A percentile compares a stretch with the other conserved stretches of the same genome.
Conservation (phyloP, 2,888 invertebrate species). For the Diplazon laetatorius region DNA sequence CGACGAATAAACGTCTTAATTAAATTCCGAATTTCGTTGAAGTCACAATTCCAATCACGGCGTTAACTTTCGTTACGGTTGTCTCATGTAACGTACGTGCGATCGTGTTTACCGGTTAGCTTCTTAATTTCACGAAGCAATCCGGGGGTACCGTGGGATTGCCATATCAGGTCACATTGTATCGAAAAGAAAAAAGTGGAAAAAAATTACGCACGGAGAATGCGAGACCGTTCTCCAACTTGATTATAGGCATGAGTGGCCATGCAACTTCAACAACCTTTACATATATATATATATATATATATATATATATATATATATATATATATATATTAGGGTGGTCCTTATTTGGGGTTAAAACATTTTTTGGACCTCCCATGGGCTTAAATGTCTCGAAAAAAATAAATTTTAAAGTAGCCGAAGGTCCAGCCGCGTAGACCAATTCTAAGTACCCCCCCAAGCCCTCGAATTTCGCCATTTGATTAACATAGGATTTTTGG, state of each 20-base stretch:
- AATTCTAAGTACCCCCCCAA: no score
- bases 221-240: constrained; percentile 59
- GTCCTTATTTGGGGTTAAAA: no score
- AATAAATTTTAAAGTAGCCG: no score
- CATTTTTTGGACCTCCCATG: no score
- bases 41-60: background rate
- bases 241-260: background rate
- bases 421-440: no score
- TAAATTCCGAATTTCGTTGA: background rate
- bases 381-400: no score
- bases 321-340: no score
- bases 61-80: background rate
- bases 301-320: no score
- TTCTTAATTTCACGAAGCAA: constrained; percentile 31
- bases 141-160: constrained; percentile 5
- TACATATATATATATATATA: no score
- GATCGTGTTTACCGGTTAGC: background rate
- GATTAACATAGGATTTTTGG: no score
- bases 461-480: no score
- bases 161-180: constrained; percentile 44
- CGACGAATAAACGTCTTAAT: background rate
- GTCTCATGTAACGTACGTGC: constrained; percentile 4
- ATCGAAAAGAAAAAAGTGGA: constrained; percentile 1
- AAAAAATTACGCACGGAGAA: constrained; percentile 45
- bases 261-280: background rate